Evolutionary conservation across 1,140 invertebrate genomes (phyloP), one percentile per base, ranked within the genome.

Genomic region (Drosophila nasuta): DNA sequence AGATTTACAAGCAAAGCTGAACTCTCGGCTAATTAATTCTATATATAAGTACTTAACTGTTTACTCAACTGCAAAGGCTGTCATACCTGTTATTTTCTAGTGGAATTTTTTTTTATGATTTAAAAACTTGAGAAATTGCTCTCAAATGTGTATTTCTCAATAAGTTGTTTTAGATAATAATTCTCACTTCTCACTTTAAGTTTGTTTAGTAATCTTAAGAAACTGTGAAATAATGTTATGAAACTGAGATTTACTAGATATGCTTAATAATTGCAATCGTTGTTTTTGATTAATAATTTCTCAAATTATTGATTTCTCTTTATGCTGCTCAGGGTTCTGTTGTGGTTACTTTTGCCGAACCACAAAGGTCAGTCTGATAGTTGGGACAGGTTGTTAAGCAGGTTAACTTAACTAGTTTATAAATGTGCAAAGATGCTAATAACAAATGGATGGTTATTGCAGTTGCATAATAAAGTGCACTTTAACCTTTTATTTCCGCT

Each of bases 281-380:
- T 25, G 20, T 6, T 33, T 6, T 33, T 33, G 30, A 33, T 28
- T 43, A 64, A 35, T 35, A 20, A n/a, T 38, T 49, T 66, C 33
- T 10, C 17, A 48, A 52, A 59, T 62, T 46, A 65, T 41, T 45
- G 57, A 59, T 67, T 59, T 64, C 45, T 56, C 35, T 56, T 35
- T 7, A 20, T 15, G 35, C 56, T 33, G 43, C 13, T 70, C 72
- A 72, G 28, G 71, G 72, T 30, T 79, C 28, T 35, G 35, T 62
- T 67, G 76, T 69, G 81, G 67, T 51, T 15, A 57, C n/a, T 28
- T 52, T 20, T 49, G 45, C 11, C 10, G 46, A 38, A 30, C 43
- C 59, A 30, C 52, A 46, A 57, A 60, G 66, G 66, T 69, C 56
- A 60, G 5, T 30, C 15, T 8, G 30, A 20, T 33, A 43, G 43